phyloP scores from a whole-genome alignment of 2,113 vertebrate genomes.

The Silurus asotus region DNA sequence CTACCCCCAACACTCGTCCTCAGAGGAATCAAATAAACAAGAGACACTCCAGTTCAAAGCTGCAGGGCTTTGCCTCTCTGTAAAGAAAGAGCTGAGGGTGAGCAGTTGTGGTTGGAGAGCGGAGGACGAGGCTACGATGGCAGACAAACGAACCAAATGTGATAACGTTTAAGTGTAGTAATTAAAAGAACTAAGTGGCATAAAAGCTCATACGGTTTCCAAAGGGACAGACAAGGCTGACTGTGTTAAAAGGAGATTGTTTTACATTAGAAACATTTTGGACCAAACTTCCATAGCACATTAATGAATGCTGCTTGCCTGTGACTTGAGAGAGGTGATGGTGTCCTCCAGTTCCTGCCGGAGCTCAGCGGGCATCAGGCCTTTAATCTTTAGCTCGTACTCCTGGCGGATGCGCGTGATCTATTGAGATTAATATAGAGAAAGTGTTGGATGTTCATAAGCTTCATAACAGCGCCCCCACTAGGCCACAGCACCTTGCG shows the following conservation, averaged over 20 bases:
- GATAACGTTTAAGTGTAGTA: conserved; percentile 5
- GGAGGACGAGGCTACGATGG: conserved; percentile 13
- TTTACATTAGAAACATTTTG: neutral
- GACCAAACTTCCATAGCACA: neutral
- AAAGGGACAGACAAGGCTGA: neutral
- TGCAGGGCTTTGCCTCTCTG: conserved; percentile 18
- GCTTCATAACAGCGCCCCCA: neutral
- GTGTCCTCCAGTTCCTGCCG: conserved; percentile 90
- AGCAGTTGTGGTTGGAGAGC: neutral
- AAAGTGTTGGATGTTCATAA: conserved; percentile 15
- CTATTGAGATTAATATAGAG: conserved; percentile 65
- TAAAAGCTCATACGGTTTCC: too few relatives aligned
- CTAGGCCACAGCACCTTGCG: neutral
- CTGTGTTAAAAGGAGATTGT: too few relatives aligned
- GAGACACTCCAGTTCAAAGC: conserved; percentile 49
- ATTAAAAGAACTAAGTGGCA: neutral
- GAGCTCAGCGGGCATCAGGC: conserved; percentile 85
- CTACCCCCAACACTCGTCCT: conserved; percentile 5
- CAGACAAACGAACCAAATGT: neutral
- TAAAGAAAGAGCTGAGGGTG: conserved; percentile 33
- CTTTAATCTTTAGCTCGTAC: conserved; percentile 86
- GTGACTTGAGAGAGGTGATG: conserved; percentile 89
- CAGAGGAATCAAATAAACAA: conserved; percentile 52
- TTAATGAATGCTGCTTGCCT: conserved; percentile 74
- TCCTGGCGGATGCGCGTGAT: conserved; percentile 82